Base-by-base conservation (phyloP, 2,113 vertebrate species). In the Bombycilla garrulus region DNA sequence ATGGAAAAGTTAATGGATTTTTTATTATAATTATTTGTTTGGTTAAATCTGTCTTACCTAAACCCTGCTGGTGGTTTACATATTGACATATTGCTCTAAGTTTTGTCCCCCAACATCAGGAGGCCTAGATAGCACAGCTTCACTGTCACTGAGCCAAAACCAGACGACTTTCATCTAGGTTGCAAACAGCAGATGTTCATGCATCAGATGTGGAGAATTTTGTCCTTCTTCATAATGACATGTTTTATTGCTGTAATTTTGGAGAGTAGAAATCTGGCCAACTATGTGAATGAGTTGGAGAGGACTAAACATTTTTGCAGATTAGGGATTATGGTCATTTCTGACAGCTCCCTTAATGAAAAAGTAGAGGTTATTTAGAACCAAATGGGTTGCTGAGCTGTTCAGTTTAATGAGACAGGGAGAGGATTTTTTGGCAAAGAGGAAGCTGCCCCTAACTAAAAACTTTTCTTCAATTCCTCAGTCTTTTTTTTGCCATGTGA, bases 181-280 rank as follows among this genome's bases (percentile, higher is more conserved):
- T 96, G 50, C 42, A 92, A 88, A 74, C 33, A 72, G 71, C 58
- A 94, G 80, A 71, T 86, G 31, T 81, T 78, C 64, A 67, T 78
- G 64, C 22, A 84, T 70, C 51, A 86, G 53, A 83, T 38, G 33
- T 86, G 56, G 17, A 83, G 40, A 88, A 89, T 71, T 94, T 61
- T 71, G 10, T 90, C 38, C 71, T 42, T 86, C 53, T 79, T 76
- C 66, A 38, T 72, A 87, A 81, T 36, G 36, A 79, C 44, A 67
- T 60, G 23, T 51, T 93, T 95, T 73, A 86, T 64, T 71, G 60
- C 51, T 81, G 24, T 51, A 81, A 88, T 95, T 94, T 71, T 72
- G 53, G 50, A 85, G 40, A 31, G 33, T 23, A 90, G 35, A 84
- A 90, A 79, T 89, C 44, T 88, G 57, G 61, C 58, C 9, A 17